Evolutionary conservation across 2,113 vertebrate genomes (phyloP).

Genomic region (Melanotaenia duboulayi): DNA sequence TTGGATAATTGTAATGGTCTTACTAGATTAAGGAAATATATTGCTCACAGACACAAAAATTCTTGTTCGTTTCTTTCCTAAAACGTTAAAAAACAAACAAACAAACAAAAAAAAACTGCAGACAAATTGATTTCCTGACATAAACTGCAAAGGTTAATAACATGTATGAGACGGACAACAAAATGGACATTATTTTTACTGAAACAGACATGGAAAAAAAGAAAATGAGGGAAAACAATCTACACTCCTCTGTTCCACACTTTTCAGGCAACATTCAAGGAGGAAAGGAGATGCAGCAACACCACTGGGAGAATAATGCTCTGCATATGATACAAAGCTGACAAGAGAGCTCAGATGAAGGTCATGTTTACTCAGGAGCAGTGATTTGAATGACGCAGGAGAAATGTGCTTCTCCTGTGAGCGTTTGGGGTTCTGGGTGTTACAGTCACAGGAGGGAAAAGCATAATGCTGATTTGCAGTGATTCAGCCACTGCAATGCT

Average conservation of each 20-base stretch:
- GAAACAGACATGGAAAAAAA: not conserved
- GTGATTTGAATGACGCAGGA: slow-evolving; percentile 20
- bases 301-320: slow-evolving; percentile 28
- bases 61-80: no score
- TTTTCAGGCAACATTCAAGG: slow-evolving; percentile 55
- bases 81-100: no score
- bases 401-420: slow-evolving; percentile 18
- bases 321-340: slow-evolving; percentile 21
- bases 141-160: not conserved
- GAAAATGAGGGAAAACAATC: not conserved
- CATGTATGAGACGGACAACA: slow-evolving; percentile 1
- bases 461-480: slow-evolving; percentile 41
- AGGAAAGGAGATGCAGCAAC: slow-evolving; percentile 28
- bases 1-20: not conserved
- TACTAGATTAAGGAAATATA: no score
- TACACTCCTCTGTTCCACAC: slow-evolving; percentile 19
- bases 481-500: slow-evolving; percentile 40
- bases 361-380: slow-evolving; percentile 31
- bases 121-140: no score
- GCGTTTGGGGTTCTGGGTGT: slow-evolving; percentile 25
- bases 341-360: slow-evolving; percentile 28
- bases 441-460: slow-evolving; percentile 28
- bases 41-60: no score
- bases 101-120: no score
- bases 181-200: not conserved